Conservation (phyloP, 2,113 vertebrate species). For the Dromiciops gliroides region DNA sequence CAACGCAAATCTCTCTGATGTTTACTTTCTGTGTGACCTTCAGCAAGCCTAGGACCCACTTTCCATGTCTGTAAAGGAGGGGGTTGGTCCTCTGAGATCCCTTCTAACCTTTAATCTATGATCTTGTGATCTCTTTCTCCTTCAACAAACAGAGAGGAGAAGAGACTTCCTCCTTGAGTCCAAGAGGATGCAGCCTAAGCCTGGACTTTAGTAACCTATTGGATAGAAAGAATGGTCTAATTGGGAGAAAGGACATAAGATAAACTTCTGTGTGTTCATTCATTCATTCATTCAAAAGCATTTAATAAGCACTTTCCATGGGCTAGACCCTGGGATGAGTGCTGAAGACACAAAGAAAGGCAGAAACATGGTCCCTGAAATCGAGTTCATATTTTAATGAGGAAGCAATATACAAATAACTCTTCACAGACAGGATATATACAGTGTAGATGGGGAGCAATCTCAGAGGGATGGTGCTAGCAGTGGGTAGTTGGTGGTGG, state of each 20-base stretch:
- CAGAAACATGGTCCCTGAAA: background rate
- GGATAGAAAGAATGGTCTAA: background rate
- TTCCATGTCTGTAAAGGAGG: slow-evolving; percentile 14
- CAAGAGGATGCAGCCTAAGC: background rate
- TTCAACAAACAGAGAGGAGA: background rate
- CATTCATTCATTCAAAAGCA: background rate
- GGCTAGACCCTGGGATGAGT: background rate
- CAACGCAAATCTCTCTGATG: background rate
- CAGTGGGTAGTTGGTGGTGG: background rate
- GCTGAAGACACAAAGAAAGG: background rate
- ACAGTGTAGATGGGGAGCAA: background rate
- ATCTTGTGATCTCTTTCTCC: background rate
- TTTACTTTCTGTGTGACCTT: background rate
- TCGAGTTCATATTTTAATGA: background rate
- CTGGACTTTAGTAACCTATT: background rate
- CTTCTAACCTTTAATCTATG: background rate
- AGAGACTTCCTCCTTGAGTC: background rate
- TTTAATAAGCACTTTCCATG: background rate
- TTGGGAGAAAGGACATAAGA: background rate
- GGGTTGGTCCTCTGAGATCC: background rate
- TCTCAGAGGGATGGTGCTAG: background rate
- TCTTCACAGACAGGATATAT: background rate
- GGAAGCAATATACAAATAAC: background rate
- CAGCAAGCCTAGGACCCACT: background rate
- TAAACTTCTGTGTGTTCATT: background rate